Base-by-base conservation (phyloP, 2,113 vertebrate species). In the Aldabrachelys gigantea region DNA sequence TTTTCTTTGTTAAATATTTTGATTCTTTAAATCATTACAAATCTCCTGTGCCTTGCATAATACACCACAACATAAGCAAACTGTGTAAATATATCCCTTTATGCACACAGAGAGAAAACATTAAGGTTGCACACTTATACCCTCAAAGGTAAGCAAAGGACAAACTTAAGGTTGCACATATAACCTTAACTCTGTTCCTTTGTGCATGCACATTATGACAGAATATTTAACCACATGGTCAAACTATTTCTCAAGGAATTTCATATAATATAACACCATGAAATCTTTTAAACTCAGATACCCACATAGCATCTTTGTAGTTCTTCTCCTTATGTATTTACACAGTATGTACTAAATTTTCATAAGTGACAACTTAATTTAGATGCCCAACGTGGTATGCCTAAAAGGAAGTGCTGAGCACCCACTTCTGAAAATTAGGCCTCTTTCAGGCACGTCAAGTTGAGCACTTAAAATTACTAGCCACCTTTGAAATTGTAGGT, bases 1-100 rank as follows among this genome's bases (percentile, higher is more conserved):
- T 88, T 84, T 6, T 85, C 6, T 78, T 83, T 75, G 9, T 8
- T 35, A 91, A 6, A 65, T 85, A 5, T 19, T 69, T 1, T 41
- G 92, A 82, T 76, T 59, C 44, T 90, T 94, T 49, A 87, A 93
- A 86, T 84, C 24, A 38, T 80, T 88, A 57, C 86, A 53, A 89
- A 3, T 27, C 24, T 90, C 86, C 52, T 25, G 47, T 89, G 22
- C 2, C 3, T 29, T 2, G 78, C 89, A 79, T 84, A 84, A 85
- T 31, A 12, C 0, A 44, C n/a, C n/a, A 10, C 0, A 0, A 5
- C 14, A 27, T 31, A 80, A 83, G 54, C 85, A 92, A 94, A 92
- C 10, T 17, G 2, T 22, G 2, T 78, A 85, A 52, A 1, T 3
- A 4, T 78, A 75, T 44, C n/a, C 24, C 16, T 13, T 76, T 22